phyloP scores from a whole-genome alignment of 1,140 invertebrate genomes.

The Muscidifurax raptorellus region DNA sequence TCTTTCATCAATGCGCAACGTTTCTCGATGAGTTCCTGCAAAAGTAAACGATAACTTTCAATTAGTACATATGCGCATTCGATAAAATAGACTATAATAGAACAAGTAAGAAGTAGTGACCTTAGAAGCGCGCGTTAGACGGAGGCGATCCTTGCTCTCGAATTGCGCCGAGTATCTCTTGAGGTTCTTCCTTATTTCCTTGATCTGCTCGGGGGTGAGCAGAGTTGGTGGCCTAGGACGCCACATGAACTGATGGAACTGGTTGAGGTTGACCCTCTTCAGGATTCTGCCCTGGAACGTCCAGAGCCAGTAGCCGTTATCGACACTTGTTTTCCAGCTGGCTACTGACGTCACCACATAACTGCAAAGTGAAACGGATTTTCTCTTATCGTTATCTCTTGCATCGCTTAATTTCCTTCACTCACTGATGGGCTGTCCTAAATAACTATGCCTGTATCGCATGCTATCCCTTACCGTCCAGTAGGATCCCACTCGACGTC shows the following conservation, averaged over 20 bases:
- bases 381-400: background rate
- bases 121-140: slow-evolving; percentile 95
- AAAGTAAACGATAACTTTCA: slow-evolving; percentile 35
- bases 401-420: background rate
- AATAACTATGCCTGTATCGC: background rate
- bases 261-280: slow-evolving; percentile 89
- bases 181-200: slow-evolving; percentile 98
- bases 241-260: slow-evolving; percentile 97
- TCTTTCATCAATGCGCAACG: slow-evolving; percentile 91
- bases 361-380: slow-evolving; percentile 53
- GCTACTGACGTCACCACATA: slow-evolving; percentile 97
- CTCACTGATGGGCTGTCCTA: no score
- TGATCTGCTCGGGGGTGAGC: slow-evolving; percentile 86
- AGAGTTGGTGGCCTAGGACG: slow-evolving; percentile 93
- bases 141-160: slow-evolving; percentile 96
- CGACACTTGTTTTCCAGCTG: slow-evolving; percentile 96
- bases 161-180: slow-evolving; percentile 98
- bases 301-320: slow-evolving; percentile 98
- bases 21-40: slow-evolving; percentile 94
- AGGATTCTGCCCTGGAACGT: slow-evolving; percentile 96
- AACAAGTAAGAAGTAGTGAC: slow-evolving; percentile 63
- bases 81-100: background rate
- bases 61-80: background rate
- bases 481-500: slow-evolving; percentile 99
- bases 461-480: slow-evolving; percentile 79